Evolutionary conservation across 1,140 invertebrate genomes (phyloP).

Genomic region (Pseudomyrmex flavicornis): DNA sequence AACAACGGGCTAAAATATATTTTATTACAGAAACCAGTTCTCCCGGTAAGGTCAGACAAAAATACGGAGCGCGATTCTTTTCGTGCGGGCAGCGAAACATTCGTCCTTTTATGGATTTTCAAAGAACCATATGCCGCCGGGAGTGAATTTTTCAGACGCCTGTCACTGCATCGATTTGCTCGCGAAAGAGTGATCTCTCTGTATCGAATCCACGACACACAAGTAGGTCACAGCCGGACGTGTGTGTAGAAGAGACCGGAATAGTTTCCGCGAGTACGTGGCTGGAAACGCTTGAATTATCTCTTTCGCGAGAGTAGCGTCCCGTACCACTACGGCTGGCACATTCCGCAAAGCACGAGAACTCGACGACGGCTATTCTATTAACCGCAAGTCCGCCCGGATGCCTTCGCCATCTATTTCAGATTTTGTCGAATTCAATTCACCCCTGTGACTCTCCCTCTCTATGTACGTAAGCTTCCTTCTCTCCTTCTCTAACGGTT

Average conservation of each 20-base stretch:
- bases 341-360: conserved; percentile 23
- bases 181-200: conserved; percentile 36
- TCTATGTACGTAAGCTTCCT: background rate
- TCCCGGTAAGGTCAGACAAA: background rate
- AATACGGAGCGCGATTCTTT: background rate
- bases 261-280: conserved; percentile 63
- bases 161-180: conserved; percentile 50
- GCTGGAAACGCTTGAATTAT: conserved; percentile 66
- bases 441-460: background rate
- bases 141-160: conserved; percentile 60
- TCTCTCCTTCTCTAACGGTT: background rate
- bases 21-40: background rate
- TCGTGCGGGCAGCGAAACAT: background rate
- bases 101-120: conserved; percentile 23
- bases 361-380: conserved; percentile 60
- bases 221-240: conserved; percentile 31
- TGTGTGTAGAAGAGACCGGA: conserved; percentile 36
- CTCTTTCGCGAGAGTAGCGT: conserved; percentile 50
- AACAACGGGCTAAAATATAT: conserved; percentile 6
- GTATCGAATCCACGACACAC: conserved; percentile 48
- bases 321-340: background rate
- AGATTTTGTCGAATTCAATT: conserved; percentile 70
- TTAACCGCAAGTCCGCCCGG: conserved; percentile 61
- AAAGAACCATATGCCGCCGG: conserved; percentile 27
- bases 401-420: conserved; percentile 56